Percentiles rank a stretch among this genome's conserved stretches.
Conservation (phyloP, 2,888 invertebrate genomes). For the Gibbula magus region DNA sequence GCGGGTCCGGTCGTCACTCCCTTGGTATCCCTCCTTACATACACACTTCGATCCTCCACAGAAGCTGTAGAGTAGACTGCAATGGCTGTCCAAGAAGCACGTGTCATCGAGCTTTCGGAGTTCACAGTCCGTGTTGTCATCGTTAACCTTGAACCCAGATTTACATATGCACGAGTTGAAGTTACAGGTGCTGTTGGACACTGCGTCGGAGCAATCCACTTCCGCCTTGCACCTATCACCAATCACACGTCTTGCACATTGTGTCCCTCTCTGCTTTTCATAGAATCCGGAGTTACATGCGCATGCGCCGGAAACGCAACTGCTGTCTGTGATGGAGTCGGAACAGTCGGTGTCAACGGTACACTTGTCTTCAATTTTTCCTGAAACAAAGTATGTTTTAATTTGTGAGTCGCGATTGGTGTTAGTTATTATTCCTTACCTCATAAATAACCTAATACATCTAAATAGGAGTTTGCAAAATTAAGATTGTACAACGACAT, state of each 20-base stretch:
- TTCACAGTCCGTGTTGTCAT: constrained; percentile 13
- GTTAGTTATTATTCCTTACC: too few species aligned
- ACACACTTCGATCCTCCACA: constrained; percentile 28
- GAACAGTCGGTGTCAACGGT: background rate
- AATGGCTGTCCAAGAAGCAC: constrained; percentile 40
- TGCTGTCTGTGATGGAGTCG: constrained; percentile 16
- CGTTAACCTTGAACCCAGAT: constrained; percentile 23
- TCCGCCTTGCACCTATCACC: constrained; percentile 35
- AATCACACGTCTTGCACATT: constrained; percentile 15
- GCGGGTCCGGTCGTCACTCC: background rate
- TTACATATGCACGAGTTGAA: constrained; percentile 34
- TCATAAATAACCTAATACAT: too few species aligned
- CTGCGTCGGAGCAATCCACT: constrained; percentile 49
- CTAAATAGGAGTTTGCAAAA: too few species aligned
- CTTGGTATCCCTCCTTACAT: constrained; percentile 31
- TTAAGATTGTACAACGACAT: too few species aligned
- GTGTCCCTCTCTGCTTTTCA: background rate
- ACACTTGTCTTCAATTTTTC: background rate
- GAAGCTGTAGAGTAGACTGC: constrained; percentile 34
- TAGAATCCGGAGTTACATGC: constrained; percentile 29
- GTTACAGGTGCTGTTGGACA: constrained; percentile 50
- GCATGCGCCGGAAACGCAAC: constrained; percentile 27
- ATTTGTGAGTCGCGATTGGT: too few species aligned
- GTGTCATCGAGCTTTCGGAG: constrained; percentile 6
- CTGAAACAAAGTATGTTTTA: background rate